phyloP scores from a whole-genome alignment of 2,113 vertebrate species.

The Aldabrachelys gigantea region DNA sequence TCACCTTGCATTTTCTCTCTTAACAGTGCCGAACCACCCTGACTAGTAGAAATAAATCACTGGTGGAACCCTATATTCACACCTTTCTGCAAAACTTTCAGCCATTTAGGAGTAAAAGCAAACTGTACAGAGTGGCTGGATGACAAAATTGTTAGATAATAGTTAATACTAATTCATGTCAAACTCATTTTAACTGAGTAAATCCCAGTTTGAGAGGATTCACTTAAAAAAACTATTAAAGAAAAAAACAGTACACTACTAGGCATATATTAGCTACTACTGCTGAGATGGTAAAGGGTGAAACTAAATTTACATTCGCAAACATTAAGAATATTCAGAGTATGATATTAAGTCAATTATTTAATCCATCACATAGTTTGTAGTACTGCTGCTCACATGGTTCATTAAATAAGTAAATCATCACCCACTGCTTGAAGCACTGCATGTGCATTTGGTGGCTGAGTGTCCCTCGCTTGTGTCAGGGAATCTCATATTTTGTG shows the following conservation, averaged over 20 bases:
- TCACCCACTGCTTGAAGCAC: background rate
- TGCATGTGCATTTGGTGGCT: background rate
- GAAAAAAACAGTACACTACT: background rate
- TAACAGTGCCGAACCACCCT: background rate
- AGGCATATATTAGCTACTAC: background rate
- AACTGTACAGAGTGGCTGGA: background rate
- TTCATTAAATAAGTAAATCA: background rate
- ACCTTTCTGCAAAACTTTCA: background rate
- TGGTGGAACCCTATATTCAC: background rate
- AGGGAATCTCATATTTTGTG: background rate
- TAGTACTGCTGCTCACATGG: background rate
- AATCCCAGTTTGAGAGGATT: background rate
- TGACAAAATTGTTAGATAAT: background rate
- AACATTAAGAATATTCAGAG: background rate
- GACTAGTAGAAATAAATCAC: background rate
- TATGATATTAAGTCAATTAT: rapidly evolving
- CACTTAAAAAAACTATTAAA: background rate
- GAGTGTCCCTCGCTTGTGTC: background rate
- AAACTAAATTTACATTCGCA: background rate
- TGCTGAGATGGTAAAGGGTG: background rate
- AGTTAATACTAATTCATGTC: background rate
- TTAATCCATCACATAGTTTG: background rate
- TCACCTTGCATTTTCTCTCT: background rate
- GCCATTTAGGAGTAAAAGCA: background rate
- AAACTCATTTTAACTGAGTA: background rate